A percentile compares a stretch with the other conserved stretches of the same genome.
Conservation (phyloP, 2,888 invertebrate genomes). For the Cenopis cana region DNA sequence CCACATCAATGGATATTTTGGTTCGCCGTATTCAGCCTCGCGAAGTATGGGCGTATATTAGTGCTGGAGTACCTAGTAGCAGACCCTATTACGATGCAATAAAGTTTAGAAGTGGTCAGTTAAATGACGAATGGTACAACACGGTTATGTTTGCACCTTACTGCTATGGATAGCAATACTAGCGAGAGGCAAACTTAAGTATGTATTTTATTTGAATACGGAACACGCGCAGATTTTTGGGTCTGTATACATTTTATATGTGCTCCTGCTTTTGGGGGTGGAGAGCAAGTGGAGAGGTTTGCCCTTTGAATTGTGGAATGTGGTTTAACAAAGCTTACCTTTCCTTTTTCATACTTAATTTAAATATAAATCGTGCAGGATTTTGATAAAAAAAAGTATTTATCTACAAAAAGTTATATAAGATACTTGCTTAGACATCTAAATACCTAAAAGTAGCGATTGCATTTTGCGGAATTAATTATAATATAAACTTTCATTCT, state of each 20-base stretch:
- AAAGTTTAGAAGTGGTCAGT: not conserved
- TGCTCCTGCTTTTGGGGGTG: slow-evolving; percentile 14
- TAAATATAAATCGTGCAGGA: not conserved
- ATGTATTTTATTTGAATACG: slow-evolving; percentile 30
- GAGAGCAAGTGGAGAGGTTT: slow-evolving; percentile 10
- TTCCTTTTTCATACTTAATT: slow-evolving; percentile 5
- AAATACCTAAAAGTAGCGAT: too few relatives aligned
- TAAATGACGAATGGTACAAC: not conserved
- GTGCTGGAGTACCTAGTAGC: not conserved
- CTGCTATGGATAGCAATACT: not conserved
- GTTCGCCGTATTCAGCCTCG: slow-evolving; percentile 24
- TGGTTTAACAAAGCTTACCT: slow-evolving; percentile 25
- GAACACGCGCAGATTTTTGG: slow-evolving; percentile 26
- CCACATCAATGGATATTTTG: slow-evolving; percentile 37
- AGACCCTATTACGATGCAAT: not conserved
- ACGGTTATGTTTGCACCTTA: not conserved
- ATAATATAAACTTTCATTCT: too few relatives aligned
- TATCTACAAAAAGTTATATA: too few relatives aligned
- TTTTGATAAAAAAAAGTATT: not conserved
- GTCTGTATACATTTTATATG: slow-evolving; percentile 38
- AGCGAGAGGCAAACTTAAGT: not conserved
- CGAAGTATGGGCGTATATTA: slow-evolving; percentile 5
- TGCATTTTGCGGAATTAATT: too few relatives aligned
- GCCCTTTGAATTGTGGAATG: slow-evolving; percentile 28
- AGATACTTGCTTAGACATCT: too few relatives aligned